These are phyloP conservation scores for Notocelia uddmanniana DNA, from an alignment of 2,888 invertebrate species.

Conservation along the genomic window DNA sequence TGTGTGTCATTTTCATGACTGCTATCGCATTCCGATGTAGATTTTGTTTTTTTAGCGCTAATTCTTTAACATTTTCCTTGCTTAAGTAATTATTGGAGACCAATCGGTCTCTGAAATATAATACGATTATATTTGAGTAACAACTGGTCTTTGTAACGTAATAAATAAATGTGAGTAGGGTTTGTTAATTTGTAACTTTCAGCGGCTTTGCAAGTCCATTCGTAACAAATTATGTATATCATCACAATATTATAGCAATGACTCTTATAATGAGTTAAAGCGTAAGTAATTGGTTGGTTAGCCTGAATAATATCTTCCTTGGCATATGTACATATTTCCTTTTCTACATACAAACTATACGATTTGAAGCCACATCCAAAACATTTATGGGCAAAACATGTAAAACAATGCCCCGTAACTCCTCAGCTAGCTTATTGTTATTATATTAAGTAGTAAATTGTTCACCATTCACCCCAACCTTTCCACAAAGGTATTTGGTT, in stretches of 20 bases:
- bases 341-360: neutral
- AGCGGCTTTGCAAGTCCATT: neutral
- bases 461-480: slow-evolving; percentile 62
- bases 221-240: neutral
- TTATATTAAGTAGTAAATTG: slow-evolving; percentile 44
- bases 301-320: neutral
- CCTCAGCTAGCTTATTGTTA: slow-evolving; percentile 3
- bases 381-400: slow-evolving; percentile 8
- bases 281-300: neutral
- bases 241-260: no score
- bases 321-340: neutral
- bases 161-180: no score
- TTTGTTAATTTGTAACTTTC: no score
- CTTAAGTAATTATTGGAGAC: neutral
- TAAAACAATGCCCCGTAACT: slow-evolving; percentile 27
- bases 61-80: no score
- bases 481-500: slow-evolving; percentile 60
- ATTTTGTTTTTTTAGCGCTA: neutral
- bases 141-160: no score
- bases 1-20: neutral
- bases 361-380: neutral
- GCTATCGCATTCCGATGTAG: neutral
- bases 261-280: neutral
- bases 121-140: no score
- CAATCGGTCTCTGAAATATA: neutral